A percentile compares a stretch with the other conserved stretches of the same genome.
phyloP scores from a whole-genome alignment of 2,888 invertebrate species.

The Plusia festucae region DNA sequence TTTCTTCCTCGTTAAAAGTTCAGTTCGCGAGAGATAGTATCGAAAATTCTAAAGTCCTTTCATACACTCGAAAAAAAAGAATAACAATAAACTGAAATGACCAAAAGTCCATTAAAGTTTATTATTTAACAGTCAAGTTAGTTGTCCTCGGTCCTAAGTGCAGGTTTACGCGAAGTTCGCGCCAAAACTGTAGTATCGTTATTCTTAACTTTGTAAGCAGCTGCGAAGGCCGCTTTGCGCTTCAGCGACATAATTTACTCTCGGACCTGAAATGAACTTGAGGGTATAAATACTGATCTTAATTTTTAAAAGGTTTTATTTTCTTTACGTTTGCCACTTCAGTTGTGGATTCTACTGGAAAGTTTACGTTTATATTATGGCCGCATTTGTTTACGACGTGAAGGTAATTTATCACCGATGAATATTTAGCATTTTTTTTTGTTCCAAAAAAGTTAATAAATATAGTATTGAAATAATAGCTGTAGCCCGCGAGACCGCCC shows the following conservation, averaged over 20 bases:
- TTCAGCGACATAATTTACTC: slow-evolving; percentile 51
- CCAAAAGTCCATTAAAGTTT: slow-evolving; percentile 63
- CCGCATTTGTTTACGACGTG: too few relatives aligned
- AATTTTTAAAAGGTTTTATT: slow-evolving; percentile 8
- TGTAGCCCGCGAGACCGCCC: too few relatives aligned
- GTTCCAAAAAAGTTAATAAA: too few relatives aligned
- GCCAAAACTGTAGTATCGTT: slow-evolving; percentile 67
- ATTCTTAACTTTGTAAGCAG: slow-evolving; percentile 69
- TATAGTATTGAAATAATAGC: too few relatives aligned
- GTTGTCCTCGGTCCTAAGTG: slow-evolving; percentile 60
- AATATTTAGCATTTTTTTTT: too few relatives aligned
- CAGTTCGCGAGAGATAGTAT: slow-evolving; percentile 43
- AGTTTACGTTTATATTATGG: too few relatives aligned
- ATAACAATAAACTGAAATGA: slow-evolving; percentile 58
- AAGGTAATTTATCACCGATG: too few relatives aligned
- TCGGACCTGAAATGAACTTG: slow-evolving; percentile 42
- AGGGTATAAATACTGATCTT: slow-evolving; percentile 41
- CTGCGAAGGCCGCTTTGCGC: slow-evolving; percentile 59
- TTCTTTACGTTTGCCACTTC: not conserved
- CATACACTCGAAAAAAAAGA: slow-evolving; percentile 42
- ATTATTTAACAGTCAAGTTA: slow-evolving; percentile 66
- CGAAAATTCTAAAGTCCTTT: slow-evolving; percentile 54
- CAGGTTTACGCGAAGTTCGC: slow-evolving; percentile 65
- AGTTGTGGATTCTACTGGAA: too few relatives aligned
- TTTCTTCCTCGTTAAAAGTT: slow-evolving; percentile 55